Conservation (phyloP, 2,888 invertebrate genomes). For the Cheiracanthium punctorium region DNA sequence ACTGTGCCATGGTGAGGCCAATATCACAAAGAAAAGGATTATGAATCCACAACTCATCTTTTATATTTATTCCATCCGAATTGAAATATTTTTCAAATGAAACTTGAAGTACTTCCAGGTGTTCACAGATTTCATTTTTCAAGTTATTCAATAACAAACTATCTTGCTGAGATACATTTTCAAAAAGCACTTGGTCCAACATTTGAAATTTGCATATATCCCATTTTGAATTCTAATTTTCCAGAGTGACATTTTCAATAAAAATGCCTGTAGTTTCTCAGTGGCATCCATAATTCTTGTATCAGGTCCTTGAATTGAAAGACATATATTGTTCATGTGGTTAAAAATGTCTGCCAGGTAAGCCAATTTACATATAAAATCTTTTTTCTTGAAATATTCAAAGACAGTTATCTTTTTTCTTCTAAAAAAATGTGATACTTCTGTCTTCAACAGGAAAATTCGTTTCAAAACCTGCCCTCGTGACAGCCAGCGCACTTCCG, state of each 20-base stretch:
- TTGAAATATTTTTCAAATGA: too few relatives aligned
- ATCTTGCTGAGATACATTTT: too few relatives aligned
- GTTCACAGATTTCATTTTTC: too few relatives aligned
- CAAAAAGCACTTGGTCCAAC: too few relatives aligned
- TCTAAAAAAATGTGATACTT: conserved; percentile 22
- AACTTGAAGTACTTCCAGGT: too few relatives aligned
- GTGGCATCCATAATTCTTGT: conserved; percentile 11
- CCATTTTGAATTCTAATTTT: conserved; percentile 19
- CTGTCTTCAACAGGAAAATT: conserved; percentile 41
- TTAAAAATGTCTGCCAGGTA: conserved; percentile 32
- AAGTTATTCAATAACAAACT: too few relatives aligned
- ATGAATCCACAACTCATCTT: too few relatives aligned
- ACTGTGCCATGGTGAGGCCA: too few relatives aligned
- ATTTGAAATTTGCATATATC: conserved; percentile 21
- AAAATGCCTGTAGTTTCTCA: conserved; percentile 18
- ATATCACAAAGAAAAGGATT: too few relatives aligned
- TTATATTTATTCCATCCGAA: too few relatives aligned
- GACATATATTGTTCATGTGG: conserved; percentile 5
- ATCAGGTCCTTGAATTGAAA: conserved; percentile 12
- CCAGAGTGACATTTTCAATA: conserved; percentile 17
- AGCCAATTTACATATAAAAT: conserved; percentile 25
- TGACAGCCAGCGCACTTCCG: conserved; percentile 46
- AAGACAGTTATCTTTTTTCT: too few relatives aligned
- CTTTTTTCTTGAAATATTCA: conserved; percentile 39
- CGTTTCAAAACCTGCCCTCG: conserved; percentile 49